Evolutionary conservation across 2,113 vertebrate genomes (phyloP), one percentile per base, ranked within the genome.

Genomic region (Caranx melampygus): DNA sequence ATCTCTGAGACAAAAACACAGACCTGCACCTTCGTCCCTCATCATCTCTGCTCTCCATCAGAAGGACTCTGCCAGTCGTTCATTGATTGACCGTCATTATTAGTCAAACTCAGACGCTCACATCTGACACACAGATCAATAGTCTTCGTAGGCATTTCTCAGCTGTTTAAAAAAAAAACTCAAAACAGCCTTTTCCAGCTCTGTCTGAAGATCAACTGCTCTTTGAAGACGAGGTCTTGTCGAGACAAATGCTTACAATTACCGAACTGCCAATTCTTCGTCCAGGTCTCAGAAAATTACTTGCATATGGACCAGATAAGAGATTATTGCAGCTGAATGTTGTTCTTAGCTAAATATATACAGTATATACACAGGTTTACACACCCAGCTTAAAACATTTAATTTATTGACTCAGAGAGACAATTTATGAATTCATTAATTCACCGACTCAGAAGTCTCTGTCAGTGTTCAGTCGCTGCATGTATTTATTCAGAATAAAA

Each of bases 51-150:
- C 47, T 86, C 54, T 78, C 58, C 66, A 57, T 78, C 79, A 81
- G 54, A 85, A 73, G 73, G 59, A 65, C 73, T 80, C 52, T 63
- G 80, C 72, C 47, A 61, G 71, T 44, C 82, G 72, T 47, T 7
- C 58, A 91, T 90, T 21, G 89, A 93, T 89, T 83, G 86, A 34
- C 72, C 18, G 78, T 87, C 89, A 67, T 93, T 89, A 91, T 91
- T 86, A 84, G 87, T 88, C 86, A 84, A 79, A 88, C 76, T 90
- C 79, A 81, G 78, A 82, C 5, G 3, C 73, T 67, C 9, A 52
- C 73, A 34, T 87, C 78, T 75, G 86, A 88, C 81, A 75, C 59
- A 5, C 51, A 67, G 85, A 92, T 92, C 91, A 82, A 93, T 91
- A 87, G 44, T 44, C 51, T 90, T 90, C 75, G 71, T 59, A 67